These are phyloP conservation scores for Helicolenus hilgendorfi DNA, from an alignment of 2,797 vertebrate species.

Conservation along the genomic window DNA sequence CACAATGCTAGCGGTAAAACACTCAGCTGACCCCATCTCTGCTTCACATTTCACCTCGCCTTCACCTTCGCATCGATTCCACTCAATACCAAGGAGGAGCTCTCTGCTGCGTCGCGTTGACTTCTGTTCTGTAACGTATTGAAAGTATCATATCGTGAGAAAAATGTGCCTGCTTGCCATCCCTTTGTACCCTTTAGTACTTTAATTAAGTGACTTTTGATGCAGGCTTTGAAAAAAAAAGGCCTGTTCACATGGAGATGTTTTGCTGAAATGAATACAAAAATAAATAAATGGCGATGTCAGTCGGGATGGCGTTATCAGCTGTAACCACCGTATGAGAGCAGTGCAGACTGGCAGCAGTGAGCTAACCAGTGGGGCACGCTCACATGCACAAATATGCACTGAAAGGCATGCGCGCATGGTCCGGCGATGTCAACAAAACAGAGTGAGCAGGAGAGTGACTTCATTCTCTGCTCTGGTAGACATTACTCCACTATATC, in stretches of 20 bases:
- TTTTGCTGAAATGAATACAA: neutral
- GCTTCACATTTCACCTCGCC: neutral
- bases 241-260: neutral
- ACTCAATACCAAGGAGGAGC: conserved; percentile 8
- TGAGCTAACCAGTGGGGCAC: too few species aligned
- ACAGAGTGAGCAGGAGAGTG: too few species aligned
- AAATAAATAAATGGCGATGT: neutral
- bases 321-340: too few species aligned
- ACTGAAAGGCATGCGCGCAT: too few species aligned
- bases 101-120: neutral
- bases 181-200: neutral
- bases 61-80: conserved; percentile 13
- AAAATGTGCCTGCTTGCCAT: conserved; percentile 7
- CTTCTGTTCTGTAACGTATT: conserved; percentile 5
- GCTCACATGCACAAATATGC: too few species aligned
- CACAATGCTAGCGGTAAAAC: neutral
- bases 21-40: conserved; percentile 5
- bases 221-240: neutral
- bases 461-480: too few species aligned
- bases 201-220: neutral
- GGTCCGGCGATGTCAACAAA: too few species aligned
- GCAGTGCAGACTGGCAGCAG: too few species aligned
- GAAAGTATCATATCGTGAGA: conserved; percentile 7
- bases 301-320: too few species aligned
- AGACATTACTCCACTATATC: too few species aligned